These are phyloP conservation scores for Bacillus rossius DNA, from an alignment of 1,140 invertebrate species.

Conservation along the genomic window DNA sequence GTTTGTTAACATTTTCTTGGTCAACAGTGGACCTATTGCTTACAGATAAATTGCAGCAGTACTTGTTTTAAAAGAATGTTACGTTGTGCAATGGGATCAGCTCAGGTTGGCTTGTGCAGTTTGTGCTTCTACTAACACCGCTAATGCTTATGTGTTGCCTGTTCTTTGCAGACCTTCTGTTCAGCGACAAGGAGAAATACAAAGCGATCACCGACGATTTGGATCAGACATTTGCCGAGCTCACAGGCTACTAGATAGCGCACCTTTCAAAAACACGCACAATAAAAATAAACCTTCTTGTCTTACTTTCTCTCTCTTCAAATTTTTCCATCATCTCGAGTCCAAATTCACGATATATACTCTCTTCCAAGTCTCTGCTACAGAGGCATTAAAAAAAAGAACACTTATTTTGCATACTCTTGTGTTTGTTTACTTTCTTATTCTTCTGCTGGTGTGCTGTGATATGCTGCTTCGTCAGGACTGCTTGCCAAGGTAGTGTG, in stretches of 20 bases:
- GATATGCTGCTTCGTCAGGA: slow-evolving; percentile 1
- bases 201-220: slow-evolving; percentile 96
- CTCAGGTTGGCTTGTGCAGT: too few species aligned
- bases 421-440: slow-evolving; percentile 1
- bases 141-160: too few species aligned
- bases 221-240: slow-evolving; percentile 92
- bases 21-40: too few species aligned
- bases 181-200: slow-evolving; percentile 94
- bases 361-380: not conserved
- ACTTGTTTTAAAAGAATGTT: too few species aligned
- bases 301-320: slow-evolving; percentile 4
- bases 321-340: slow-evolving; percentile 3
- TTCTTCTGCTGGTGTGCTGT: slow-evolving; percentile 1
- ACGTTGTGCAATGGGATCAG: too few species aligned
- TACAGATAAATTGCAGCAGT: too few species aligned
- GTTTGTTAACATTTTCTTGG: too few species aligned
- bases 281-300: not conserved
- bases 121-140: too few species aligned
- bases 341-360: not conserved
- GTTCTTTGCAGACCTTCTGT: slow-evolving; percentile 75
- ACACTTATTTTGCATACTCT: not conserved
- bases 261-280: not conserved
- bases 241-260: slow-evolving; percentile 69
- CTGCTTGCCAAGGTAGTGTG: slow-evolving; percentile 14
- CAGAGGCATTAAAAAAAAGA: not conserved